phyloP scores from a whole-genome alignment of 1,140 invertebrate genomes.

The Hormaphis cornu region DNA sequence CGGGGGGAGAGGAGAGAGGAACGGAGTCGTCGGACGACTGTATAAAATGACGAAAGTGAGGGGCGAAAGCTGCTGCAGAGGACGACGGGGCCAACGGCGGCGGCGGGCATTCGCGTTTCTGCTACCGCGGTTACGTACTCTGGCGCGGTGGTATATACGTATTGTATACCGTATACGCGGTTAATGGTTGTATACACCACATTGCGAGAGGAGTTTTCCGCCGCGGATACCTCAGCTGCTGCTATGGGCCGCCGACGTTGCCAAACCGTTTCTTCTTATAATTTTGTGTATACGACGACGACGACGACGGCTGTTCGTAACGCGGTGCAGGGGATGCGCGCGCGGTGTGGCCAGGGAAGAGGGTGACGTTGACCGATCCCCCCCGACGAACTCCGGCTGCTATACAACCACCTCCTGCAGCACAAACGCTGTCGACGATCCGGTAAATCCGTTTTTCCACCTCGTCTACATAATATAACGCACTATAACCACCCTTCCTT shows the following conservation, averaged over 20 bases:
- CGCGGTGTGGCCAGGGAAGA: neutral
- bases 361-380: conserved; percentile 28
- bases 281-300: neutral
- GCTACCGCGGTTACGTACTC: conserved; percentile 16
- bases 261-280: conserved; percentile 25
- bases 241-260: conserved; percentile 3
- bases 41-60: too few species aligned
- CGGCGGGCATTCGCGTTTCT: conserved; percentile 11
- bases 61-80: neutral
- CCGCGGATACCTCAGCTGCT: neutral
- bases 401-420: neutral
- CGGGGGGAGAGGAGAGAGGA: neutral
- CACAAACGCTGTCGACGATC: neutral
- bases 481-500: too few species aligned
- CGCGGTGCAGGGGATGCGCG: neutral
- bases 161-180: too few species aligned
- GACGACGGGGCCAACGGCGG: neutral
- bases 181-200: neutral
- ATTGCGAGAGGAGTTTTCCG: conserved; percentile 2
- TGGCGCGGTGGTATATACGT: too few species aligned
- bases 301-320: too few species aligned
- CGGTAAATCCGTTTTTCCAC: conserved; percentile 21
- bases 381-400: too few species aligned
- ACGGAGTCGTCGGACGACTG: neutral
- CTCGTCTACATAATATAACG: neutral